phyloP scores from a whole-genome alignment of 2,888 invertebrate species.

The Lithodes maja region DNA sequence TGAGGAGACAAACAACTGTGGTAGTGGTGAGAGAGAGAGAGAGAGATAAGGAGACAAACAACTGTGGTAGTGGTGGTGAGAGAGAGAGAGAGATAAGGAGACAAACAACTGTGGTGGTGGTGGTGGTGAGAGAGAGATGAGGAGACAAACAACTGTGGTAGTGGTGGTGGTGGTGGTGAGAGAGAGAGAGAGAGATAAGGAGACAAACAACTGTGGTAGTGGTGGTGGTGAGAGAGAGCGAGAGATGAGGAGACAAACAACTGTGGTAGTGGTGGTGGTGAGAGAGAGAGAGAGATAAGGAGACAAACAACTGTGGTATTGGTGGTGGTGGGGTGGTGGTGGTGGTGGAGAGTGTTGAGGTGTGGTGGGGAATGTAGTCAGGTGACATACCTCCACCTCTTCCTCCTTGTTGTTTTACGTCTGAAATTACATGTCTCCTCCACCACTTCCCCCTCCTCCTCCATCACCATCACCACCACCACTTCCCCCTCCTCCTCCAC shows the following conservation, averaged over 20 bases:
- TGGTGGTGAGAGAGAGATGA: neutral
- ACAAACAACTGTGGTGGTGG: neutral
- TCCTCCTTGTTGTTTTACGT: neutral
- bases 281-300: neutral
- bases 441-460: neutral
- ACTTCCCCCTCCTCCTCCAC: neutral
- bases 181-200: neutral
- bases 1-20: neutral
- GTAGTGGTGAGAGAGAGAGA: neutral
- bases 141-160: neutral
- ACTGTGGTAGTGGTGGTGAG: neutral
- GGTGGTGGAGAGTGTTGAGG: neutral
- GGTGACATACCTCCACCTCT: conserved; percentile 18
- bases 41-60: neutral
- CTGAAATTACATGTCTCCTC: neutral
- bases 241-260: neutral
- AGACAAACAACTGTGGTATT: neutral
- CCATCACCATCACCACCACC: neutral
- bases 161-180: no score
- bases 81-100: neutral
- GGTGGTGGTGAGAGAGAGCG: neutral
- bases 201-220: neutral
- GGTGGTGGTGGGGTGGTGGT: neutral
- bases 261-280: neutral
- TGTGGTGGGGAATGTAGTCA: conserved; percentile 18